Conservation (phyloP, 1,140 invertebrate species). For the Lepidotrigona ventralis region DNA sequence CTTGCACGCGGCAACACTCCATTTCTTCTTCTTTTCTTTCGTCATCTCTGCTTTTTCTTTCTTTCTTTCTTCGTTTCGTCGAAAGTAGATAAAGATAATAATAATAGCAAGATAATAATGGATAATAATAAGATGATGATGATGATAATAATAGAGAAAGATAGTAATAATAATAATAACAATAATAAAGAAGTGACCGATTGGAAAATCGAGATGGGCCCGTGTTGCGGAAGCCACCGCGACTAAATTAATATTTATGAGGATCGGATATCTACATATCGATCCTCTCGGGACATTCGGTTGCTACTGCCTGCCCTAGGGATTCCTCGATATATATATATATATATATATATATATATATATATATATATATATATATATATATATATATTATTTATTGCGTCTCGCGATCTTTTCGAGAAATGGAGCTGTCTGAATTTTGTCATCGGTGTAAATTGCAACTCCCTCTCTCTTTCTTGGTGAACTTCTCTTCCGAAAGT, state of each 20-base stretch:
- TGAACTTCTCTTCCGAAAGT: background rate
- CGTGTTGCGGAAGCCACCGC: background rate
- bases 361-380: conserved; percentile 28
- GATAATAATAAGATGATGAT: background rate
- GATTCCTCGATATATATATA: conserved; percentile 12
- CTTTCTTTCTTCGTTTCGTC: background rate
- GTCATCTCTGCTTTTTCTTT: no score
- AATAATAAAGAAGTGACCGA: conserved; percentile 20
- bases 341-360: conserved; percentile 29
- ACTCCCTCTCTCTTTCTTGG: no score
- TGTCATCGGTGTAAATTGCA: background rate
- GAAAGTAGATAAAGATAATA: background rate
- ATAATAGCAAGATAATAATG: background rate
- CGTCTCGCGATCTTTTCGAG: background rate
- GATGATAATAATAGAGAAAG: conserved; percentile 18
- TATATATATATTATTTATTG: conserved; percentile 13
- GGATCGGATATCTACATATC: conserved; percentile 29
- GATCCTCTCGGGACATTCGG: conserved; percentile 14
- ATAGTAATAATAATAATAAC: background rate
- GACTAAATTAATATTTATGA: conserved; percentile 51
- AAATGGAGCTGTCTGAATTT: conserved; percentile 3
- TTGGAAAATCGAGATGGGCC: background rate
- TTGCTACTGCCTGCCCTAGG: background rate
- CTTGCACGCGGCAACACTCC: background rate
- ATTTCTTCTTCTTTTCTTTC: background rate